Evolutionary conservation across 2,113 vertebrate genomes (phyloP).

Genomic region (Mustela nigripes): DNA sequence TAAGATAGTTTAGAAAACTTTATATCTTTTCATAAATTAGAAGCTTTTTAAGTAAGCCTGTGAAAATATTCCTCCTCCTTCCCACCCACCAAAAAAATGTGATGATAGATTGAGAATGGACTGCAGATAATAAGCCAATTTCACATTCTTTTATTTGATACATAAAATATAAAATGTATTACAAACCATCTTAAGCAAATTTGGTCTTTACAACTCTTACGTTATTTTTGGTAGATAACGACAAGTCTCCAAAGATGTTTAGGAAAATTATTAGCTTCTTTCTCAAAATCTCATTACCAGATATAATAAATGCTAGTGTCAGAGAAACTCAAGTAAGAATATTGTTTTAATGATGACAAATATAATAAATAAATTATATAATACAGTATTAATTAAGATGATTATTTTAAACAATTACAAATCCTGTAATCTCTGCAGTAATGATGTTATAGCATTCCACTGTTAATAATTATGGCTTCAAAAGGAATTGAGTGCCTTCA

Average conservation of each 20-base stretch:
- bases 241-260: not conserved
- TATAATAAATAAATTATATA: not conserved
- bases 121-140: conserved; percentile 22
- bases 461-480: not conserved
- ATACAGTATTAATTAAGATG: not conserved
- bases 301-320: conserved; percentile 10
- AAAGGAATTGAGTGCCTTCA: not conserved
- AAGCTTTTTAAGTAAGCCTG: conserved; percentile 49
- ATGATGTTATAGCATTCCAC: not conserved
- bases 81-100: conserved; percentile 64
- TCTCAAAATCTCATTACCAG: not conserved
- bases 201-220: conserved; percentile 6
- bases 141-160: conserved; percentile 18
- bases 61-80: conserved; percentile 73
- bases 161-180: conserved; percentile 52
- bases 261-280: not conserved
- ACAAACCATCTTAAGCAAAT: not conserved
- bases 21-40: conserved; percentile 65
- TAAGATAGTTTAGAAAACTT: conserved; percentile 62
- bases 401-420: not conserved
- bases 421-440: not conserved
- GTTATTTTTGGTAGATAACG: conserved; percentile 51
- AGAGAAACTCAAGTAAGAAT: not conserved
- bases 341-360: not conserved
- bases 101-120: conserved; percentile 72